These are phyloP conservation scores for Spilosoma lubricipeda DNA, from an alignment of 2,888 invertebrate genomes.

Conservation along the genomic window DNA sequence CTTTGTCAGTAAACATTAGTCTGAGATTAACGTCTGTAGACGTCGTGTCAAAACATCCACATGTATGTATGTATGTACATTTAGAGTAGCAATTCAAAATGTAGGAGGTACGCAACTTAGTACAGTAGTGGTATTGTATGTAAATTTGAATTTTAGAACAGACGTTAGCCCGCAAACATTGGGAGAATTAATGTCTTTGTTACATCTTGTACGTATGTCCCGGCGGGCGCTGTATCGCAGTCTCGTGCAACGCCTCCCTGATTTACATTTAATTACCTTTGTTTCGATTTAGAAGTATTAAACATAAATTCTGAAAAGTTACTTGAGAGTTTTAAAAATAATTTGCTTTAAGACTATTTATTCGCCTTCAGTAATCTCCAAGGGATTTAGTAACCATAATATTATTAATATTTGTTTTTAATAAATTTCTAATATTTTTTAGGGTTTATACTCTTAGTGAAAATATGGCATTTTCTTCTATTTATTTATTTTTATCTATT, in stretches of 20 bases:
- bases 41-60: slow-evolving; percentile 52
- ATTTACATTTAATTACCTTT: slow-evolving; percentile 44
- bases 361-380: background rate
- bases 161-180: slow-evolving; percentile 74
- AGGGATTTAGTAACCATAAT: no score
- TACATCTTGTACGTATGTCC: slow-evolving; percentile 56
- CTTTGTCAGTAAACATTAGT: slow-evolving; percentile 64
- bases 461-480: no score
- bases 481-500: no score
- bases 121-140: slow-evolving; percentile 65
- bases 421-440: no score
- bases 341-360: background rate
- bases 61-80: slow-evolving; percentile 22
- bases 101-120: slow-evolving; percentile 58
- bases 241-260: slow-evolving; percentile 35
- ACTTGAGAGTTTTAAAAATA: background rate
- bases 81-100: slow-evolving; percentile 50
- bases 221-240: slow-evolving; percentile 50
- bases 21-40: slow-evolving; percentile 41
- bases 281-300: slow-evolving; percentile 27
- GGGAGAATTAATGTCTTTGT: slow-evolving; percentile 72
- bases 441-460: no score
- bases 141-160: slow-evolving; percentile 76
- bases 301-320: background rate
- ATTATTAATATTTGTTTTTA: no score